phyloP scores from a whole-genome alignment of 1,140 invertebrate genomes.

The Octopus bimaculoides region DNA sequence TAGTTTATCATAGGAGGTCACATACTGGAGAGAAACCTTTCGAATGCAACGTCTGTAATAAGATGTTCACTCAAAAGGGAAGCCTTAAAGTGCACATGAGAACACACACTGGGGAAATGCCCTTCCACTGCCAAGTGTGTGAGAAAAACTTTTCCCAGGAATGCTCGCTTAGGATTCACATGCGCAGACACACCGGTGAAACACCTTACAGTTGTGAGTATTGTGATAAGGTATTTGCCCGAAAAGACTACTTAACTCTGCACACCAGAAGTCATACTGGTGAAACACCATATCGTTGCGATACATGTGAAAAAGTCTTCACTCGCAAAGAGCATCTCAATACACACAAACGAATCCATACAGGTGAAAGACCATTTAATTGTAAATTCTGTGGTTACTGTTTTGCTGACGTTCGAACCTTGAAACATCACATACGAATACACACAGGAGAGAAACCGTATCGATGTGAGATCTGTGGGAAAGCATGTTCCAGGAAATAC shows the following conservation, averaged over 20 bases:
- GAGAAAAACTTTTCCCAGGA: not conserved
- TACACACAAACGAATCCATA: conserved; percentile 30
- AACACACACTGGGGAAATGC: conserved; percentile 14
- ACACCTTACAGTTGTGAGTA: conserved; percentile 74
- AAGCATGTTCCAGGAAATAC: conserved; percentile 4
- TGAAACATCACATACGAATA: conserved; percentile 10
- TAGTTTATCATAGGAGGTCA: not conserved
- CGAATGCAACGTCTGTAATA: conserved; percentile 6
- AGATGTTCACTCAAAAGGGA: not conserved
- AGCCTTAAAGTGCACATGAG: conserved; percentile 13
- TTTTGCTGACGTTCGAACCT: not conserved
- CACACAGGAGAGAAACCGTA: conserved; percentile 15
- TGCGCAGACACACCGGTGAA: conserved; percentile 8
- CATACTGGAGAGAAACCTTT: conserved; percentile 2
- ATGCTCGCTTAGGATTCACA: not conserved
- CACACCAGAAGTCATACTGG: conserved; percentile 26
- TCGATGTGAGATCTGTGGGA: conserved; percentile 17
- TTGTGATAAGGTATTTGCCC: conserved; percentile 84
- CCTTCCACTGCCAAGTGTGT: not conserved
- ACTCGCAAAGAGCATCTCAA: conserved; percentile 14
- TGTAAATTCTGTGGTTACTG: conserved; percentile 14
- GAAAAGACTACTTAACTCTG: conserved; percentile 20
- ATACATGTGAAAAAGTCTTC: conserved; percentile 25
- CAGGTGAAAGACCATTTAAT: conserved; percentile 31
- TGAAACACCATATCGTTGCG: conserved; percentile 27